Conservation (phyloP, 2,797 vertebrate species). For the Microctenopoma stevenorrisi region DNA sequence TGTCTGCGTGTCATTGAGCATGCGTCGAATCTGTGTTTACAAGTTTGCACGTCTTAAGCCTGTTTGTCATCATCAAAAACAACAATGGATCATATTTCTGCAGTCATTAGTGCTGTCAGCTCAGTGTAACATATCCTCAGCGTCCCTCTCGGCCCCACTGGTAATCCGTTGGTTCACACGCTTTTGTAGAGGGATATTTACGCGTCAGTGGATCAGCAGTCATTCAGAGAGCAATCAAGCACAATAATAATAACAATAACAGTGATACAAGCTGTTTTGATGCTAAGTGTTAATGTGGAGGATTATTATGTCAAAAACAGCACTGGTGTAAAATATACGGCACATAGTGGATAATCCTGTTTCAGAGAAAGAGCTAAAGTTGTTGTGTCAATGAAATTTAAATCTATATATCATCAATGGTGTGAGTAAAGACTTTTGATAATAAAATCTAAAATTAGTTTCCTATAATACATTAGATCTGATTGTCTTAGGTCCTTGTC, state of each 20-base stretch:
- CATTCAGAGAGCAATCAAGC: slow-evolving; percentile 49
- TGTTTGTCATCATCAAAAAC: slow-evolving; percentile 53
- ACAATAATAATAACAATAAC: slow-evolving; percentile 65
- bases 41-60: slow-evolving; percentile 8
- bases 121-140: slow-evolving; percentile 35
- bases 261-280: slow-evolving; percentile 65
- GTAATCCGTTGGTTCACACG: slow-evolving; percentile 70
- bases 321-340: slow-evolving; percentile 42
- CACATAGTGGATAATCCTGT: slow-evolving; percentile 26
- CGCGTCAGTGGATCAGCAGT: slow-evolving; percentile 50
- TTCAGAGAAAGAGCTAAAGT: slow-evolving; percentile 28
- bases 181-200: slow-evolving; percentile 63
- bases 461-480: neutral
- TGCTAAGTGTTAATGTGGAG: slow-evolving; percentile 42
- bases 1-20: slow-evolving; percentile 21
- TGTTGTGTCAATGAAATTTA: slow-evolving; percentile 30
- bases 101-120: slow-evolving; percentile 47
- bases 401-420: neutral
- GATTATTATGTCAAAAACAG: slow-evolving; percentile 64
- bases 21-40: slow-evolving; percentile 22
- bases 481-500: no score
- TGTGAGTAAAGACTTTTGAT: neutral
- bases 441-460: neutral
- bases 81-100: slow-evolving; percentile 49
- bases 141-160: slow-evolving; percentile 23